Base-by-base conservation (phyloP, 2,113 vertebrate genomes). In the Smithornis capensis region DNA sequence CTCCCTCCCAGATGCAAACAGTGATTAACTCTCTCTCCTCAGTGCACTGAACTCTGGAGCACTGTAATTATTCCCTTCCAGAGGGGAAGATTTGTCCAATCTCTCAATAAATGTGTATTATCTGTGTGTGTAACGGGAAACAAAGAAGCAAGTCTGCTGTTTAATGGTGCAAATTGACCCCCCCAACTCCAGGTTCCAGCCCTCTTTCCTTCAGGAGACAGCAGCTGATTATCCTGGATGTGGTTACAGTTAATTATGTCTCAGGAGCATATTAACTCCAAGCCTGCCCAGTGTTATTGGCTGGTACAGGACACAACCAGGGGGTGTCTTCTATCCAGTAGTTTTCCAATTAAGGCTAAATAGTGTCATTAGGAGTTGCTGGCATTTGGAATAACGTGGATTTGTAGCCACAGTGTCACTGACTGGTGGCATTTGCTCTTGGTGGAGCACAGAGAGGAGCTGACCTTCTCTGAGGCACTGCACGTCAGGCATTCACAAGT, bases 41-140 rank as follows among this genome's bases (percentile, higher is more conserved):
- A 57, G 83, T 57, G 59, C 29, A 7, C 78, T 90, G 75, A 95
- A 68, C 78, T 35, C 70, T 50, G 70, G 35, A 91, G 59, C 76
- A 37, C 87, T 95, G 60, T 89, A 96, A 97, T 97, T 97, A 94
- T 53, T 83, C 79, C 77, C 77, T 96, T 92, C 59, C 65, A 74
- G 38, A 79, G 84, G 83, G 62, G 84, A 75, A 77, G 59, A 38
- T 62, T 76, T 83, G 59, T 53, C 78, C 65, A 50, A 18, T 92
- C 50, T 78, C 90, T 71, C 89, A 82, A 19, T 50, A 57, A 92
- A 37, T 50, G 29, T 74, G 44, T 59, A 70, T 90, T 92, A 18
- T 71, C 18, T 89, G 14, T 76, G 59, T 62, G 27, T 70, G 35
- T 69, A 56, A 76, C 71, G 76, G 60, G 64, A 69, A 93, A 81